Base-by-base conservation (phyloP, 1,140 invertebrate genomes). In the Sitophilus oryzae region DNA sequence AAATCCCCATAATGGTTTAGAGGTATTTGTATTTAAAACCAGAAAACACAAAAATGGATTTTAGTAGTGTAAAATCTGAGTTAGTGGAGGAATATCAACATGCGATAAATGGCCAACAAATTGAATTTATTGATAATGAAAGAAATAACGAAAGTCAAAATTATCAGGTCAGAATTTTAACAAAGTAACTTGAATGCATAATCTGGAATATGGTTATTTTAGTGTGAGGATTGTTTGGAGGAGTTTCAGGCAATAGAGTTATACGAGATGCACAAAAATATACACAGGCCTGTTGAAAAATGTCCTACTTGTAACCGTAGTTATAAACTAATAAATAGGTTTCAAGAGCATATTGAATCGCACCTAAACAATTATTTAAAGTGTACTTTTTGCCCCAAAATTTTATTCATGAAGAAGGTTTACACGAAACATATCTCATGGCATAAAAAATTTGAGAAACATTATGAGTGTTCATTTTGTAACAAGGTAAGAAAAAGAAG, bases 321-420 rank as follows among this genome's bases (percentile, higher is more conserved):
- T n/a, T 42, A 42, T n/a, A 42, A 42, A 42, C 18, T 8, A 9
- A 11, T 20, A 42, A 42, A 42, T 9, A 6, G 4, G 5, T 42
- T 42, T 20, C 9, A 9, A 9, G 40, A 9, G 10, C 40, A 42
- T 20, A 42, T 42, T 4, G 3, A 19, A 11, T 11, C 18, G 18
- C 40, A 42, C 10, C 8, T 42, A 20, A 42, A 42, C 1, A 42
- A 42, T 19, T 19, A 42, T 42, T 19, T 42, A 42, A 18, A 42
- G 21, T 42, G 40, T 20, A 19, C 1, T 9, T 42, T 19, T 42
- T 42, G 40, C n/a, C 40, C 40, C n/a, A 42, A 42, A 18, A 18
- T 18, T 18, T 20, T 42, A 18, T 42, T 42, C 21, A 21, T 1
- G 15, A 42, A 21, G 10, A 42, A 42, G n/a, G 18, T 18, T 5